Evolutionary conservation across 2,888 invertebrate species (phyloP).

Genomic region (Petrolisthes cinctipes): DNA sequence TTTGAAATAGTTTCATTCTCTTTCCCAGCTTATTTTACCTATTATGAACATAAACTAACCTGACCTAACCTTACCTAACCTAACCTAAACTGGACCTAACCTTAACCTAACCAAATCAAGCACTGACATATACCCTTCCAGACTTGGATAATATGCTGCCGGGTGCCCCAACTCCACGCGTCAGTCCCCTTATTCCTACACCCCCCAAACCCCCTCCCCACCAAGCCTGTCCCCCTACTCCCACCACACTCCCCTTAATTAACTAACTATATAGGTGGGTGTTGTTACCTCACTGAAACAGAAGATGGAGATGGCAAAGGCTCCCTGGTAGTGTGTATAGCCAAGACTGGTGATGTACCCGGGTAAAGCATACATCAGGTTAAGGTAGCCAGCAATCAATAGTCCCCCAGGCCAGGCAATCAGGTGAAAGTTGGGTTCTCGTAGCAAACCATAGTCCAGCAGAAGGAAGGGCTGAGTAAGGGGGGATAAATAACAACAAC

Average conservation of each 20-base stretch:
- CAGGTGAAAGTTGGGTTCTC: constrained; percentile 46
- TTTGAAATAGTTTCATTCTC: too few relatives aligned
- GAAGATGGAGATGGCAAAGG: constrained; percentile 38
- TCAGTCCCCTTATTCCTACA: too few relatives aligned
- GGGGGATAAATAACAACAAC: not conserved
- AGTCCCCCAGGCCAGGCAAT: constrained; percentile 41
- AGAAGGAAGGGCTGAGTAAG: constrained; percentile 30
- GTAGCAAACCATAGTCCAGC: constrained; percentile 32
- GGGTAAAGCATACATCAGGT: constrained; percentile 30
- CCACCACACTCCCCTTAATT: not conserved
- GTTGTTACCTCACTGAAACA: constrained; percentile 18
- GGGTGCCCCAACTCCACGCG: too few relatives aligned
- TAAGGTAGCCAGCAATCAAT: not conserved
- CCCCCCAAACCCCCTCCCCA: too few relatives aligned
- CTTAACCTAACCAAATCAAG: too few relatives aligned
- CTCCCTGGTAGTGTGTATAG: constrained; percentile 32
- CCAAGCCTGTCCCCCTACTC: too few relatives aligned
- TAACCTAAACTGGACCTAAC: too few relatives aligned
- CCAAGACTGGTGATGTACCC: constrained; percentile 35
- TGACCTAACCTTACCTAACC: too few relatives aligned
- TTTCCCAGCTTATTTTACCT: too few relatives aligned
- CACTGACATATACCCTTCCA: too few relatives aligned
- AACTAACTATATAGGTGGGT: not conserved
- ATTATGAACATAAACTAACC: too few relatives aligned
- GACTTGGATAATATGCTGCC: too few relatives aligned